A percentile compares a stretch with the other conserved stretches of the same genome.
phyloP scores from a whole-genome alignment of 2,113 vertebrate species.

The Gila orcuttii region DNA sequence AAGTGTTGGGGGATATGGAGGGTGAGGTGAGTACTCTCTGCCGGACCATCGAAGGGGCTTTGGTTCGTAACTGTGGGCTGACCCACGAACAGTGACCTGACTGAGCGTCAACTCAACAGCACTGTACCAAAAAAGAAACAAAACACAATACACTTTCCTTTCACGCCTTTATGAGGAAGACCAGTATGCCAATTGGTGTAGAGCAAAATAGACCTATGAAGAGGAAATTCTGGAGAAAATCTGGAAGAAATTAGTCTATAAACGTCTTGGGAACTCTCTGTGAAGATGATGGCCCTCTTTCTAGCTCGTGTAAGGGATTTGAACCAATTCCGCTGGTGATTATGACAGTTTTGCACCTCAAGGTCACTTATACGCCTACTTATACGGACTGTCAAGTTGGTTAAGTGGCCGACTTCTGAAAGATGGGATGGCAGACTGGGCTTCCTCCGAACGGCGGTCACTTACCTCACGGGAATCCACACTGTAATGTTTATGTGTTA shows the following conservation, averaged over 20 bases:
- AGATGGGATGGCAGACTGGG: constrained; percentile 78
- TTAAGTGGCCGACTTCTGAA: background rate
- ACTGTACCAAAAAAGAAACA: constrained; percentile 59
- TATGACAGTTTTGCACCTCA: background rate
- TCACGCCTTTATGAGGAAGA: constrained; percentile 61
- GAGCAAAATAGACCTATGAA: background rate
- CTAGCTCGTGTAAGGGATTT: background rate
- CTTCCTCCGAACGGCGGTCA: constrained; percentile 80
- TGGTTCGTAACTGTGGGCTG: constrained; percentile 52
- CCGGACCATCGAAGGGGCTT: constrained; percentile 27
- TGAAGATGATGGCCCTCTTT: constrained; percentile 41
- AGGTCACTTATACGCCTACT: background rate
- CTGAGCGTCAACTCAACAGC: constrained; percentile 65
- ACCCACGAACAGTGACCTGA: constrained; percentile 64
- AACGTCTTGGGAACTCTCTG: constrained; percentile 10
- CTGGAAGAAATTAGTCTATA: background rate
- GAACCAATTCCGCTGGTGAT: background rate
- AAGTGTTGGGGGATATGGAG: constrained; percentile 18
- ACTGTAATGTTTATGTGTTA: constrained; percentile 62
- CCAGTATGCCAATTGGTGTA: constrained; percentile 68
- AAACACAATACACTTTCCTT: constrained; percentile 59
- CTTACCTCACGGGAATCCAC: constrained; percentile 87
- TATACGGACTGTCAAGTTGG: background rate
- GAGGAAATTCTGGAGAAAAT: background rate
- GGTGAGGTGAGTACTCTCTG: constrained; percentile 52